Evolutionary conservation across 2,113 vertebrate species (phyloP).

Genomic region (Phrynosoma platyrhinos): DNA sequence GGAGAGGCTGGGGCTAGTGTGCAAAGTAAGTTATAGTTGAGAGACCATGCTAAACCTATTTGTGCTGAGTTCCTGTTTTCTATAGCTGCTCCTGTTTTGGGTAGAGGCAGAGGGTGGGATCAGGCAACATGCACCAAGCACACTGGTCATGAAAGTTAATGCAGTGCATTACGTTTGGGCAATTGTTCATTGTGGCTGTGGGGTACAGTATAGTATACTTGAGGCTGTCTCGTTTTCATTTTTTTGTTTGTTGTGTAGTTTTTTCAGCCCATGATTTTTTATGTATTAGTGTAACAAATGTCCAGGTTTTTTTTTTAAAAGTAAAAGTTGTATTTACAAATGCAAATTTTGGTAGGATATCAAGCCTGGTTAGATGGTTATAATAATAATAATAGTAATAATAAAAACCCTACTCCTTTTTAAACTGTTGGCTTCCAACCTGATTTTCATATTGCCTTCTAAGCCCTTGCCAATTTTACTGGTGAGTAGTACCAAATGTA

Average conservation of each 20-base stretch:
- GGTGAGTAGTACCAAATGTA: constrained; percentile 36
- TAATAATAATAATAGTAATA: neutral
- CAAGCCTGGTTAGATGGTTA: constrained; percentile 39
- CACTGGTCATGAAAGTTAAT: neutral
- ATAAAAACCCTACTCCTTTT: neutral
- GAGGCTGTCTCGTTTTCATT: constrained; percentile 47
- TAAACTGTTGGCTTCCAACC: constrained; percentile 18
- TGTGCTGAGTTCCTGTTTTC: neutral
- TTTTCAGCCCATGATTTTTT: constrained; percentile 42
- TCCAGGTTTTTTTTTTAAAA: constrained; percentile 52
- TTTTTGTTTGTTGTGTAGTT: constrained; percentile 40
- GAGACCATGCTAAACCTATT: neutral
- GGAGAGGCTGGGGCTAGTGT: no score
- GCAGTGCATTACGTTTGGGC: constrained; percentile 6
- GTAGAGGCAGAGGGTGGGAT: neutral
- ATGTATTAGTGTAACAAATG: constrained; percentile 48
- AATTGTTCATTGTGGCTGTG: constrained; percentile 49
- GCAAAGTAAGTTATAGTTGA: neutral
- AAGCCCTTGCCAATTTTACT: neutral
- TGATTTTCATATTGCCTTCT: neutral
- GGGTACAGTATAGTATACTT: constrained; percentile 36
- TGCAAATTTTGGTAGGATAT: constrained; percentile 61
- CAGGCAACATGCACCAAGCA: neutral
- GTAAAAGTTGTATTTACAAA: constrained; percentile 46
- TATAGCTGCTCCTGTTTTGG: neutral